Evolutionary conservation across 2,113 vertebrate species (phyloP).

Genomic region (Callospermophilus lateralis): DNA sequence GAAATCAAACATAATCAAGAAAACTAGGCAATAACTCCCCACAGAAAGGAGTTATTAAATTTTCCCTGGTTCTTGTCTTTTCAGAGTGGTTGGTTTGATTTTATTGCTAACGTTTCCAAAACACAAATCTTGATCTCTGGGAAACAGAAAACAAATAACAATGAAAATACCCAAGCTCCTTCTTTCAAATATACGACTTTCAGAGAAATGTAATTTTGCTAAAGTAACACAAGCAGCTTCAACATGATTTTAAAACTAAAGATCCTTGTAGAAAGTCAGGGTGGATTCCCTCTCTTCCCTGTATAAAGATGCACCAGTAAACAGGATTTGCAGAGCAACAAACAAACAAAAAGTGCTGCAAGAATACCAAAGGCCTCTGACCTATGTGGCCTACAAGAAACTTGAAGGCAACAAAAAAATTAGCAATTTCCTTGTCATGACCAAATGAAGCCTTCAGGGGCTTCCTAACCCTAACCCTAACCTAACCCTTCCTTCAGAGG

Average conservation of each 20-base stretch:
- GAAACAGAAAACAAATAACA: neutral
- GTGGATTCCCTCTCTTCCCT: neutral
- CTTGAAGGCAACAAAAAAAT: neutral
- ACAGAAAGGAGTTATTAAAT: neutral
- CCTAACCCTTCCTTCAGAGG: no score
- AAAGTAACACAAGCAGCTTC: neutral
- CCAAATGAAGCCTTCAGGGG: neutral
- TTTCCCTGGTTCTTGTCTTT: constrained; percentile 1
- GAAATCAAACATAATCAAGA: neutral
- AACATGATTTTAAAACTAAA: constrained; percentile 5
- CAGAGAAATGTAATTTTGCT: neutral
- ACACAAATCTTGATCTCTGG: constrained; percentile 11
- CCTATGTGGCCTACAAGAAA: neutral
- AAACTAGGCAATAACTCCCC: neutral
- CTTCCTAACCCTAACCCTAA: no score
- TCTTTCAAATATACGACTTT: neutral
- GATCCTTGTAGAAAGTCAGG: neutral
- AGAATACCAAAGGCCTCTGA: neutral
- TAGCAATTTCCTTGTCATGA: neutral
- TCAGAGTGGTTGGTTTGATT: neutral
- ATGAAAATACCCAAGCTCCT: neutral
- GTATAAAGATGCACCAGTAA: neutral
- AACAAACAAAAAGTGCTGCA: neutral
- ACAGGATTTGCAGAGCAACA: neutral
- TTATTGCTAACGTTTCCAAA: constrained; percentile 43